Conservation (phyloP, 2,888 invertebrate genomes). For the Clostera curtula region DNA sequence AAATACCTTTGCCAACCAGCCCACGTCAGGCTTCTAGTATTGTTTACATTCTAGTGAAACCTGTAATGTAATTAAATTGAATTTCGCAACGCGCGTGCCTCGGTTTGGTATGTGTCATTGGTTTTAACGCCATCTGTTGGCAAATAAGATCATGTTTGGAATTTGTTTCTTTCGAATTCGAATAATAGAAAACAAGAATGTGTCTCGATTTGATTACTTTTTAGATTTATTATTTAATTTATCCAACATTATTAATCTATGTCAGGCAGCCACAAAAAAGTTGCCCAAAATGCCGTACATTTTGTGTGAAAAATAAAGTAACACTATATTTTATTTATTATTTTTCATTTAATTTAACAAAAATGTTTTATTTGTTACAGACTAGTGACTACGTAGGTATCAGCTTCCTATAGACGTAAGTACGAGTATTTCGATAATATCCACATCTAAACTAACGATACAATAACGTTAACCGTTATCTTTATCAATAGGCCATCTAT, state of each 20-base stretch:
- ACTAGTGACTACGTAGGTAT: not conserved
- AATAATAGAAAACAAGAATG: too few relatives aligned
- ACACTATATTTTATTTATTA: too few relatives aligned
- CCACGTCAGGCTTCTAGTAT: conserved; percentile 39
- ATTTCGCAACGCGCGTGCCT: conserved; percentile 21
- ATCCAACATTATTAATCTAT: too few relatives aligned
- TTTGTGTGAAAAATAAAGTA: too few relatives aligned
- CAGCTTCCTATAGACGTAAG: conserved; percentile 23
- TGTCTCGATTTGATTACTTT: too few relatives aligned
- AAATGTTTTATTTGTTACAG: conserved; percentile 8
- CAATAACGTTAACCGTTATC: too few relatives aligned
- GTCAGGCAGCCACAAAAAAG: too few relatives aligned
- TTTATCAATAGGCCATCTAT: conserved; percentile 51
- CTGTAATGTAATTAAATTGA: conserved; percentile 25
- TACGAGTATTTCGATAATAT: conserved; percentile 21
- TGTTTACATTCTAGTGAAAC: conserved; percentile 39
- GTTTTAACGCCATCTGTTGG: conserved; percentile 38
- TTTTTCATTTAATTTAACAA: not conserved
- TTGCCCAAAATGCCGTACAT: too few relatives aligned
- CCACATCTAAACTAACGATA: conserved; percentile 28
- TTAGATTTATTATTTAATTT: too few relatives aligned
- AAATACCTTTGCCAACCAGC: conserved; percentile 32
- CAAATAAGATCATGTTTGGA: too few relatives aligned
- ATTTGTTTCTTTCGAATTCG: too few relatives aligned
- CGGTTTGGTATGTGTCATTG: conserved; percentile 2